phyloP scores from a whole-genome alignment of 2,888 invertebrate species.

The Drosophila rellima region DNA sequence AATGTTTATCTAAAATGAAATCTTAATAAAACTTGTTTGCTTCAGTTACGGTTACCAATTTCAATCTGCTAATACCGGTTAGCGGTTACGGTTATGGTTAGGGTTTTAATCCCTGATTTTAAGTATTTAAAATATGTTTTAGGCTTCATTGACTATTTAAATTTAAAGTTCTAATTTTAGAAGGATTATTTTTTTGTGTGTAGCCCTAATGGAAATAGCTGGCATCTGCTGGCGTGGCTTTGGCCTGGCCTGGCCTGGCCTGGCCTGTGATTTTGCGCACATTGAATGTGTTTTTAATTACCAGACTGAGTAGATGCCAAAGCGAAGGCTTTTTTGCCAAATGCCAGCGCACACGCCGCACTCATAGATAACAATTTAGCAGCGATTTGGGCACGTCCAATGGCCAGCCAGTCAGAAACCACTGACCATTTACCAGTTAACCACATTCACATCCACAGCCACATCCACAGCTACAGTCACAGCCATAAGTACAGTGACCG shows the following conservation, averaged over 20 bases:
- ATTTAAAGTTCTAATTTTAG: too few species aligned
- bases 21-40: too few species aligned
- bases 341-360: slow-evolving; percentile 79
- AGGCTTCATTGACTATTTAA: too few species aligned
- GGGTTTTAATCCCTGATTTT: too few species aligned
- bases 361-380: slow-evolving; percentile 82
- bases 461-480: slow-evolving; percentile 19
- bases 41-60: too few species aligned
- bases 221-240: slow-evolving; percentile 37
- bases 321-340: slow-evolving; percentile 53
- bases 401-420: slow-evolving; percentile 32
- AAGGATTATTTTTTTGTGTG: slow-evolving; percentile 8
- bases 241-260: slow-evolving; percentile 23
- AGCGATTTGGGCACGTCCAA: slow-evolving; percentile 79
- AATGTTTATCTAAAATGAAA: too few species aligned
- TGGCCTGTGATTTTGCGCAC: slow-evolving; percentile 78
- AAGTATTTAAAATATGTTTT: too few species aligned
- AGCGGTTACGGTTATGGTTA: too few species aligned
- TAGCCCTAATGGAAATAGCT: slow-evolving; percentile 73
- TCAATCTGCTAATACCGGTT: too few species aligned
- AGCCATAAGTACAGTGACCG: slow-evolving; percentile 42
- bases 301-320: slow-evolving; percentile 70
- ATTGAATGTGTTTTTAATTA: slow-evolving; percentile 81
- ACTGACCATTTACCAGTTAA: slow-evolving; percentile 44
- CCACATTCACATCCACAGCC: slow-evolving; percentile 18